Percentiles rank a stretch among this genome's conserved stretches.
Evolutionary conservation across 37 sponge, comb jelly and placozoan species (phyloP).

Genomic region (Aphrocallistes beatrix): DNA sequence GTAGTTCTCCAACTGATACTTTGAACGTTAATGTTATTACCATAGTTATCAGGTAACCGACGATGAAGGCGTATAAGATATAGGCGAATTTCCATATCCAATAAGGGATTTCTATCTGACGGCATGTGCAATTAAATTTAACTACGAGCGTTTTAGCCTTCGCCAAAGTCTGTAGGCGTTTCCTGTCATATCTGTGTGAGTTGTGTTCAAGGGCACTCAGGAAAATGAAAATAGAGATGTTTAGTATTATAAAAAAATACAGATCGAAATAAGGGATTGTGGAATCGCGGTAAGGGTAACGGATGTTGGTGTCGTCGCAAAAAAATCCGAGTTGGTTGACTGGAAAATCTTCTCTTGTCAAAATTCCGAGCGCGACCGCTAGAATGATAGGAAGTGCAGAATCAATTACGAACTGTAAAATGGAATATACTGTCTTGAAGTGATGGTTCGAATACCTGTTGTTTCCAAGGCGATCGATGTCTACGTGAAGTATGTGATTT

Average conservation of each 20-base stretch:
- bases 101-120: neutral
- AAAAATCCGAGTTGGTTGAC: constrained; percentile 33
- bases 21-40: constrained; percentile 38
- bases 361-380: neutral
- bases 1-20: constrained; percentile 28
- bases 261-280: neutral
- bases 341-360: neutral
- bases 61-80: neutral
- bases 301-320: constrained; percentile 43
- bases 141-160: neutral
- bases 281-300: constrained; percentile 26
- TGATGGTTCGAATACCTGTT: neutral
- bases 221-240: neutral
- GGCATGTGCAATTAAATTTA: neutral
- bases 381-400: neutral
- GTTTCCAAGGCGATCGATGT: neutral
- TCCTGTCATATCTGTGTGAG: neutral
- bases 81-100: neutral
- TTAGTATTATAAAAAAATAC: neutral
- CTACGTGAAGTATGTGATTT: neutral
- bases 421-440: neutral
- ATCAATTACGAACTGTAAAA: neutral
- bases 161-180: neutral
- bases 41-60: constrained; percentile 21
- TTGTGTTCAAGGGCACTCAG: neutral